Evolutionary conservation across 2,797 vertebrate genomes (phyloP).

Genomic region (Phalloptychus januarius): DNA sequence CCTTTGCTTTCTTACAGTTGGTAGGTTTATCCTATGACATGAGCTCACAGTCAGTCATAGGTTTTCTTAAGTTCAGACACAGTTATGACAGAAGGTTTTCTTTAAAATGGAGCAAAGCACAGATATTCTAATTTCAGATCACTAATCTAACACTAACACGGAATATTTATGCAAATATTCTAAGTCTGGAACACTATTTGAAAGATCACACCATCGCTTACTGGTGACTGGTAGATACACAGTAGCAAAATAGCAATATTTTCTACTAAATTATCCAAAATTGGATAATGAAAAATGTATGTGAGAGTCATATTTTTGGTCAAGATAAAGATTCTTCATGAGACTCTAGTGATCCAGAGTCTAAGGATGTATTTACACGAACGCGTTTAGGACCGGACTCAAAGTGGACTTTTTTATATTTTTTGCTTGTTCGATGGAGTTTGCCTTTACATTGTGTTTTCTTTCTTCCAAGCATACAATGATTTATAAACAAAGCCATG

Average conservation of each 20-base stretch:
- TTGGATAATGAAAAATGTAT: not conserved
- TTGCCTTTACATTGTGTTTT: not conserved
- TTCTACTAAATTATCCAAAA: not conserved
- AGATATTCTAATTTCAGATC: not conserved
- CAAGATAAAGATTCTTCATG: not conserved
- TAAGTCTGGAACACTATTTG: slow-evolving; percentile 52
- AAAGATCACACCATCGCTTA: slow-evolving; percentile 27
- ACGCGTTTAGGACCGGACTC: not conserved
- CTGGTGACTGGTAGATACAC: not conserved
- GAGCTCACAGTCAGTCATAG: not conserved
- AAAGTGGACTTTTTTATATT: not conserved
- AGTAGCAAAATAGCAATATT: not conserved
- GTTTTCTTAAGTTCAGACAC: slow-evolving; percentile 4
- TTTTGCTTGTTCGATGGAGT: not conserved
- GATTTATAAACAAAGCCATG: not conserved
- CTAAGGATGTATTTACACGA: not conserved
- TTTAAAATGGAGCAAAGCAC: not conserved
- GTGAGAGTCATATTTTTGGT: not conserved
- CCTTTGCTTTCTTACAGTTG: slow-evolving; percentile 23
- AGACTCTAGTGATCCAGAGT: not conserved
- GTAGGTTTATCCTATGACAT: slow-evolving; percentile 2
- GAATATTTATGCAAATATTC: slow-evolving; percentile 49
- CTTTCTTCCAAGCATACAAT: too few species aligned
- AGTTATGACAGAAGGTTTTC: not conserved
- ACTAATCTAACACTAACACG: not conserved